Evolutionary conservation across 2,113 vertebrate species (phyloP), one percentile per base, ranked within the genome.

Genomic region (Potamarius usumacintae): DNA sequence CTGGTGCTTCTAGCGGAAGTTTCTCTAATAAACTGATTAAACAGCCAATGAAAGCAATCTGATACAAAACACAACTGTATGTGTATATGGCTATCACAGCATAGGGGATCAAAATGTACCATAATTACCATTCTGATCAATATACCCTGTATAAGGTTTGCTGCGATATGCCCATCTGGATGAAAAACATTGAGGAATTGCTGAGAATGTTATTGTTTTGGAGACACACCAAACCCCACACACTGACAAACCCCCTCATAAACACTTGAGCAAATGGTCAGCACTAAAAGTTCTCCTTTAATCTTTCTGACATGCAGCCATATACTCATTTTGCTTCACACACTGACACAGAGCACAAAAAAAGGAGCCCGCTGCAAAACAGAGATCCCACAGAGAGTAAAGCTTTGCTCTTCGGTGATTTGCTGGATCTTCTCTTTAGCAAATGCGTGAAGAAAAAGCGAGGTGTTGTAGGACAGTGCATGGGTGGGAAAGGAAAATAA

Each of bases 281-380:
- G 34, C 84, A 85, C 58, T 84, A 82, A 60, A 74, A 67, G 65
- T 22, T 30, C 25, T 34, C 22, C 22, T 86, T 30, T 89, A 86
- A 89, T 72, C 86, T 55, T 89, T 92, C 90, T 78, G 65, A 82
- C 69, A 78, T 72, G 42, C 67, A 78, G 34, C 6, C 57, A 58
- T 11, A 27, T 58, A 69, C 20, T 76, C 8, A 8, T 27, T 67
- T 84, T 60, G 20, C 63, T 67, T 5, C 57, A 65, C 71, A 76
- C 57, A 86, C 83, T 82, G 50, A 84, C n/a, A 78, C 76, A 58
- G n/a, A 57, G 42, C 52, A 30, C 77, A 57, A 52, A 17, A 58
- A 57, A 58, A 57, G 58, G 62, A 14, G 30, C 14, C 12, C 52
- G n/a, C 76, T 22, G 7, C 14, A 52, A 50, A 76, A 12, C 48